Evolutionary conservation across 1,140 invertebrate genomes (phyloP), one percentile per base, ranked within the genome.

Genomic region (Drosophila orosa): DNA sequence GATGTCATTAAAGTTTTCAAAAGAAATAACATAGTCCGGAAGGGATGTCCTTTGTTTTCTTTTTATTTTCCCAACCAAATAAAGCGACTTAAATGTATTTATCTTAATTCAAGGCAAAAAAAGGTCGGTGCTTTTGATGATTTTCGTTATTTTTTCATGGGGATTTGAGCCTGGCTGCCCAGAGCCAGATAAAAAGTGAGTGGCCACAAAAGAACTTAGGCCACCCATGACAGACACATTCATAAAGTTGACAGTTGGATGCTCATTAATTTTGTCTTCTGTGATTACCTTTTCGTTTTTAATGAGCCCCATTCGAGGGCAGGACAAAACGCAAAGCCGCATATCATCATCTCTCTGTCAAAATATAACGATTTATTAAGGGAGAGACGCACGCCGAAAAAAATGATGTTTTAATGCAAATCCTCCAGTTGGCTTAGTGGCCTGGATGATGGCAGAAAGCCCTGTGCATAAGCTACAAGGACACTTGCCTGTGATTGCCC

Each of bases 41-140:
- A 42, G 35, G 45, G 65, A 31, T 27, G 22, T 19, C 17, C 29
- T 44, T 66, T 66, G 45, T 54, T 66, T 68, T 50, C 27, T 42
- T 31, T 22, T 33, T 9, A 10, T 50, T 31, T 7, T 10, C 6
- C 59, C 22, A 24, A 54, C 48, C n/a, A 29, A 54, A 57, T 25
- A 42, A 61, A 42, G 29, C 9, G 5, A 57, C 50, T 57, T 29
- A 39, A 57, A 62, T 66, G 47, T 52, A 44, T 69, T 37, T 40
- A 48, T 48, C 35, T 48, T 48, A 71, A 71, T 57, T 71, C 42
- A 39, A 3, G 29, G 19, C 7, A 45, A 40, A 19, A 45, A 62
- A 75, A 62, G 63, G 37, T 78, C 50, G 25, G 29, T 56, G 35
- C 76, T 81, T 81, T 81, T 81, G 65, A 77, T 81, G 78, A 72